Evolutionary conservation across 1,140 invertebrate species (phyloP).

Genomic region (Pentalonia nigronervosa): DNA sequence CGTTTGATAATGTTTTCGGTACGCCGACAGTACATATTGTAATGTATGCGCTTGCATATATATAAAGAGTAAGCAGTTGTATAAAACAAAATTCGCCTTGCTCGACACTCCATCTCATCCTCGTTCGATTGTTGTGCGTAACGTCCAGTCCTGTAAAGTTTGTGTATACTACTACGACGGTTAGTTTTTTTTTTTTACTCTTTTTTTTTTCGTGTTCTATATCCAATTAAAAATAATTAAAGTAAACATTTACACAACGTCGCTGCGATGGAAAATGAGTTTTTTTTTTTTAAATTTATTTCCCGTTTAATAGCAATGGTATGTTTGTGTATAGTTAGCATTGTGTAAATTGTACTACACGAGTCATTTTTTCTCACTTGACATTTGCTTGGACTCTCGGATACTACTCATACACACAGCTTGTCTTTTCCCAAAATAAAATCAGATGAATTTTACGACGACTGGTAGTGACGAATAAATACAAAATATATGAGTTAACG

Average conservation of each 20-base stretch:
- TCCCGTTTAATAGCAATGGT: background rate
- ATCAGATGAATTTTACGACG: background rate
- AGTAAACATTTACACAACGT: conserved; percentile 30
- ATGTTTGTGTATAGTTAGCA: background rate
- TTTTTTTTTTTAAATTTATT: background rate
- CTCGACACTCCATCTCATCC: background rate
- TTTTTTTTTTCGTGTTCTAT: background rate
- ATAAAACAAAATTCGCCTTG: background rate
- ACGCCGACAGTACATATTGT: background rate
- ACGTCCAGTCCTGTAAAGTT: background rate
- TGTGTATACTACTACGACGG: background rate
- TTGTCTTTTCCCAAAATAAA: background rate
- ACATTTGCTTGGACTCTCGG: background rate
- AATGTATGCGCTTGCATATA: background rate
- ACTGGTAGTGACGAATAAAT: background rate
- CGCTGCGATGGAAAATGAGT: background rate
- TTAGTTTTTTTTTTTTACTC: no score
- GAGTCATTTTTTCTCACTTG: background rate
- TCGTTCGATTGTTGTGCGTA: background rate
- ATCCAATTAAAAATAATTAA: conserved; percentile 55
- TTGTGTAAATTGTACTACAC: background rate
- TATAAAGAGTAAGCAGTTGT: background rate
- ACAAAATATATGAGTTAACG: background rate
- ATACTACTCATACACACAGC: background rate
- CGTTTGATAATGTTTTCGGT: background rate